A percentile compares a stretch with the other conserved stretches of the same genome.
These are phyloP conservation scores for Dascyllus trimaculatus DNA, from an alignment of 2,113 vertebrate species.

Conservation along the genomic window DNA sequence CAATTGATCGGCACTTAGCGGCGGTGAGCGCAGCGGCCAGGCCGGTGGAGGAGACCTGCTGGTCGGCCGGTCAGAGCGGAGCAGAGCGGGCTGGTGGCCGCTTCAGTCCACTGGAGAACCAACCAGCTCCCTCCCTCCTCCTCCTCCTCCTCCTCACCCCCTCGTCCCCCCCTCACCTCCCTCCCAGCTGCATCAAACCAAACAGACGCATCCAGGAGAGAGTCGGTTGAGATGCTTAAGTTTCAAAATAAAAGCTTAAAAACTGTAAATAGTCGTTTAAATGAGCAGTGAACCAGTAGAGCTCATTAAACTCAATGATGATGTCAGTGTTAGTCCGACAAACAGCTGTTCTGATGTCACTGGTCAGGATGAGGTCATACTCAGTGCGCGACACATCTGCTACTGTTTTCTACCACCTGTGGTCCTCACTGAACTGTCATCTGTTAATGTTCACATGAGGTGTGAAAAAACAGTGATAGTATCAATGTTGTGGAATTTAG, in stretches of 20 bases:
- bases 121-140: slow-evolving; percentile 7
- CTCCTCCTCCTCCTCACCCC: slow-evolving; percentile 28
- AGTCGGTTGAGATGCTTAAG: background rate
- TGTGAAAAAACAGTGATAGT: no score
- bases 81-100: slow-evolving; percentile 35
- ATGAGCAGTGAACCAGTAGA: background rate
- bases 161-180: slow-evolving; percentile 5
- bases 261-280: background rate
- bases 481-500: no score
- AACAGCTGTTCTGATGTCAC: slow-evolving; percentile 39
- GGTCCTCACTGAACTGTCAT: slow-evolving; percentile 24
- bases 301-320: background rate
- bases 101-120: slow-evolving; percentile 24
- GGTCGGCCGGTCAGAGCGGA: no score
- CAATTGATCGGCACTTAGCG: slow-evolving; percentile 52
- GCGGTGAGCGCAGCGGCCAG: slow-evolving; percentile 3
- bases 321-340: slow-evolving; percentile 5
- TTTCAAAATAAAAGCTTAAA: slow-evolving; percentile 65
- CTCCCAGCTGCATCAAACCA: slow-evolving; percentile 31
- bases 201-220: background rate
- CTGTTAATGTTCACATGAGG: background rate
- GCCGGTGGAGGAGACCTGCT: background rate
- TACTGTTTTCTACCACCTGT: background rate
- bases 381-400: background rate
- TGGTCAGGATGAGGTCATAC: slow-evolving; percentile 43